Percentiles rank a stretch among this genome's conserved stretches.
Conservation (phyloP, 2,888 invertebrate genomes). For the Hypomecis punctinalis region DNA sequence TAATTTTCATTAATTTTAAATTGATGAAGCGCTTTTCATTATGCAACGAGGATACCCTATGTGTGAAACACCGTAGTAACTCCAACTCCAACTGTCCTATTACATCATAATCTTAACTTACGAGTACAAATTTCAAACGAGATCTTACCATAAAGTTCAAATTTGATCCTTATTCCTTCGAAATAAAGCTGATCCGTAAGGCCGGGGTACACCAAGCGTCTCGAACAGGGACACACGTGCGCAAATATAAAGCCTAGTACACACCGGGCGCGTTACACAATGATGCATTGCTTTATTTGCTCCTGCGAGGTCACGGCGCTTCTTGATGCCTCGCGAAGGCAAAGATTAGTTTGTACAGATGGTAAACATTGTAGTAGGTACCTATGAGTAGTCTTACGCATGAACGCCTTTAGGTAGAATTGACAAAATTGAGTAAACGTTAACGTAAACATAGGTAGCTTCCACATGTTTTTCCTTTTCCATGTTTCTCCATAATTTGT, state of each 20-base stretch:
- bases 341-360: slow-evolving; percentile 7
- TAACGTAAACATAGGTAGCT: too few species aligned
- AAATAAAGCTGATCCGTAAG: slow-evolving; percentile 26
- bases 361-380: not conserved
- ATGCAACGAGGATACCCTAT: too few species aligned
- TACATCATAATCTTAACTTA: too few species aligned
- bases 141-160: not conserved
- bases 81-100: too few species aligned
- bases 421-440: too few species aligned
- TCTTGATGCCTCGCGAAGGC: slow-evolving; percentile 31
- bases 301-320: slow-evolving; percentile 32
- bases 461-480: too few species aligned
- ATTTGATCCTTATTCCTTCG: slow-evolving; percentile 6
- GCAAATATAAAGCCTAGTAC: slow-evolving; percentile 31
- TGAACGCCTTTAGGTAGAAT: not conserved
- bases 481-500: too few species aligned
- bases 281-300: slow-evolving; percentile 30
- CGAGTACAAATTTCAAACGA: not conserved
- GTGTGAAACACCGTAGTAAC: too few species aligned
- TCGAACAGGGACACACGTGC: slow-evolving; percentile 32
- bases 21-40: too few species aligned
- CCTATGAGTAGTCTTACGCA: not conserved
- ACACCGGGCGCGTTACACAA: slow-evolving; percentile 30
- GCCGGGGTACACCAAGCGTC: slow-evolving; percentile 33
- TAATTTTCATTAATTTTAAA: too few species aligned